Conservation (phyloP, 53 echinoderm and acorn worm species). For the Echinarachnius parma region DNA sequence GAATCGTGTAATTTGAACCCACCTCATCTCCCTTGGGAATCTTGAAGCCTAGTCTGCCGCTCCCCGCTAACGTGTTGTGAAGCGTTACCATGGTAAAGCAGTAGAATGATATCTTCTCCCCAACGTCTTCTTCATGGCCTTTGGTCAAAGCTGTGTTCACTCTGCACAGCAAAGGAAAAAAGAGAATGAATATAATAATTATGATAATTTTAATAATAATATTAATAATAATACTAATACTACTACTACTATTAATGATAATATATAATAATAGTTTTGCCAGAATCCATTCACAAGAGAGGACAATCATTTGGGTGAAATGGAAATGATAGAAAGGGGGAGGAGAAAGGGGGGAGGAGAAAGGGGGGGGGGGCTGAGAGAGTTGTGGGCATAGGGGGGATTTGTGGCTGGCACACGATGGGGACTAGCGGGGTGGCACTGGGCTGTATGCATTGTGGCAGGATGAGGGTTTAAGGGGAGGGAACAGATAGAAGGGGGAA, state of each 20-base stretch:
- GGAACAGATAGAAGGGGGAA: too few relatives aligned
- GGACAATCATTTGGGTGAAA: too few relatives aligned
- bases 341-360: background rate
- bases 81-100: conserved; percentile 67
- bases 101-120: conserved; percentile 74
- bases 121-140: conserved; percentile 85
- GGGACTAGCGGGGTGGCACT: too few relatives aligned
- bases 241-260: background rate
- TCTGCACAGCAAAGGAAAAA: too few relatives aligned
- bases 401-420: too few relatives aligned
- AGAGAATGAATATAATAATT: background rate
- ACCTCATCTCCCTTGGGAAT: conserved; percentile 44
- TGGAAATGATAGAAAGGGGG: too few relatives aligned
- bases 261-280: background rate
- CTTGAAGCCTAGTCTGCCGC: conserved; percentile 57
- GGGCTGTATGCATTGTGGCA: too few relatives aligned
- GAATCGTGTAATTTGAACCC: too few relatives aligned
- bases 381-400: background rate
- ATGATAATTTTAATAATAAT: background rate
- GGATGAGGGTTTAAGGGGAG: too few relatives aligned
- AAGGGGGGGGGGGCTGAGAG: background rate
- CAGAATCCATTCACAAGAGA: too few relatives aligned
- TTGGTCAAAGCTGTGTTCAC: conserved; percentile 87
- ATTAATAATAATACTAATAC: background rate
- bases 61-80: conserved; percentile 62